Evolutionary conservation across 2,113 vertebrate species (phyloP).

Genomic region (Atherinomorus stipes): DNA sequence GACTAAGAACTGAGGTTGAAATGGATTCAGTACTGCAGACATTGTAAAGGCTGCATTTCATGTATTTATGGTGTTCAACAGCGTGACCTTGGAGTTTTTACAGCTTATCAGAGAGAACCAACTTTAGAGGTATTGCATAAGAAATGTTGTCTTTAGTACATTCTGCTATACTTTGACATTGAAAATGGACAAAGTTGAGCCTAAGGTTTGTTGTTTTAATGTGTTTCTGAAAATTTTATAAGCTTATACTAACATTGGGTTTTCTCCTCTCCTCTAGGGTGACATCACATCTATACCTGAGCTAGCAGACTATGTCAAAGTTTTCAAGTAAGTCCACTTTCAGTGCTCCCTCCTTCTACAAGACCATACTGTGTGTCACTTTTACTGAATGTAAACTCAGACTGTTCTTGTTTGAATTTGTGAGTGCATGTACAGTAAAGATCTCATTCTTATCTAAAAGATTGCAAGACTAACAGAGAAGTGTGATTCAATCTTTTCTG

Average conservation of each 20-base stretch:
- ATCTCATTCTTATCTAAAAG: constrained; percentile 18
- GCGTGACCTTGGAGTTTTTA: constrained; percentile 27
- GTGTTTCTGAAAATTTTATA: not conserved
- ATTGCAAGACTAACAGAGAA: constrained; percentile 16
- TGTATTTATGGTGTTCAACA: not conserved
- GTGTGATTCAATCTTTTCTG: constrained; percentile 27
- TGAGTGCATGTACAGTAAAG: constrained; percentile 10
- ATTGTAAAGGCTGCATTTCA: not conserved
- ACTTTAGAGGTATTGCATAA: constrained; percentile 32
- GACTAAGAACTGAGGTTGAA: constrained; percentile 11
- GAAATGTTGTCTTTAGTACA: constrained; percentile 14
- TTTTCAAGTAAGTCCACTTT: constrained; percentile 95
- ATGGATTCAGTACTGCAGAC: constrained; percentile 15
- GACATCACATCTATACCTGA: constrained; percentile 99
- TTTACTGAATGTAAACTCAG: constrained; percentile 6
- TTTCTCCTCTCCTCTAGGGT: constrained; percentile 83
- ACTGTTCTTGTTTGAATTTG: not conserved
- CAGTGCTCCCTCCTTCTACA: not conserved
- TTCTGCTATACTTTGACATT: constrained; percentile 13
- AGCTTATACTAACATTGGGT: constrained; percentile 24
- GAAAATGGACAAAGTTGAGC: constrained; percentile 18
- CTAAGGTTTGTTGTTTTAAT: constrained; percentile 30
- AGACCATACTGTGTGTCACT: not conserved
- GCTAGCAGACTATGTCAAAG: constrained; percentile 97
- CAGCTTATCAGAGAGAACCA: constrained; percentile 57